These are phyloP conservation scores for Stegastes partitus DNA, from an alignment of 2,113 vertebrate genomes.

Conservation along the genomic window DNA sequence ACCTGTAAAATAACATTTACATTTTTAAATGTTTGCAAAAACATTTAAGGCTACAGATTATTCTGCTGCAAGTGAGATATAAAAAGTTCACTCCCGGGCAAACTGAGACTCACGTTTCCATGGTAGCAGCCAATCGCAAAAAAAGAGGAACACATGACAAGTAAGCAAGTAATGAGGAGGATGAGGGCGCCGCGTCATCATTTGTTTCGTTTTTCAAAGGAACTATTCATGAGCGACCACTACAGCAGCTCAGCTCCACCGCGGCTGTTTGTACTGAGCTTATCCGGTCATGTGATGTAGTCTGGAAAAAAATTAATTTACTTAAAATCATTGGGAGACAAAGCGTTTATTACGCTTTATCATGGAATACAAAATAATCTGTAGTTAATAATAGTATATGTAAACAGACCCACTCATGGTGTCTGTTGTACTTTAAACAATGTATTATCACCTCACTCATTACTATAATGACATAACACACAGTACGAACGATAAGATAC, in stretches of 20 bases:
- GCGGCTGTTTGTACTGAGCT: background rate
- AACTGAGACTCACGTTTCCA: slow-evolving; percentile 5
- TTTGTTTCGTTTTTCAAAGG: background rate
- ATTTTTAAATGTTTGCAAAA: no score
- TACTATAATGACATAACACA: background rate
- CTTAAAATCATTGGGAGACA: no score
- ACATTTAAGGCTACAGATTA: background rate
- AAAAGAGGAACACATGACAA: slow-evolving; percentile 11
- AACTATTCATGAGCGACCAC: background rate
- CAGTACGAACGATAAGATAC: slow-evolving; percentile 31
- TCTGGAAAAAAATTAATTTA: no score
- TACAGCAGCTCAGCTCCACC: background rate
- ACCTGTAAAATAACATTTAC: no score
- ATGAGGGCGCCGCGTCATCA: no score
- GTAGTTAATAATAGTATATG: no score
- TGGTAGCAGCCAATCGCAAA: background rate
- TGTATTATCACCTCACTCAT: background rate
- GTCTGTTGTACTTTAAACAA: background rate
- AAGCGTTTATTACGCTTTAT: no score
- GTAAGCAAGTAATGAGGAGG: background rate
- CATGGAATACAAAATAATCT: background rate
- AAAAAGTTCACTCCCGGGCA: background rate
- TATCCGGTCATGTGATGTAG: no score
- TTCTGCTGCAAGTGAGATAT: background rate
- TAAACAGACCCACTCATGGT: no score